Evolutionary conservation across 1,140 invertebrate genomes (phyloP).

Genomic region (Heterodera carotae): DNA sequence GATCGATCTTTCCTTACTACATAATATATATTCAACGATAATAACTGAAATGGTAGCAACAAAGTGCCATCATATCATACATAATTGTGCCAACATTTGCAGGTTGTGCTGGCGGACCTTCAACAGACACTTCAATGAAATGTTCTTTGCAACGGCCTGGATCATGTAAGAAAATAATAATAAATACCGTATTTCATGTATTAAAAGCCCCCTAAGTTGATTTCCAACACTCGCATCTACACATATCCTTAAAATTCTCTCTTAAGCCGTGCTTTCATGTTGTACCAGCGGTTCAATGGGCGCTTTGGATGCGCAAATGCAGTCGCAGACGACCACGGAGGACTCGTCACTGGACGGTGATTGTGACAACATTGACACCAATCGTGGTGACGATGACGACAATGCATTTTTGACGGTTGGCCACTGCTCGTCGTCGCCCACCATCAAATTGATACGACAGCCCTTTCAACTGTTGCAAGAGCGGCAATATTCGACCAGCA

Average conservation of each 20-base stretch:
- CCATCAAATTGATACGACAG: slow-evolving; percentile 17
- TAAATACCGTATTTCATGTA: too few species aligned
- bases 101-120: neutral
- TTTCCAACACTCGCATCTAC: too few species aligned
- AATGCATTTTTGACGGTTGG: slow-evolving; percentile 19
- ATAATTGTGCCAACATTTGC: neutral
- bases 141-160: slow-evolving; percentile 33
- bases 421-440: slow-evolving; percentile 1
- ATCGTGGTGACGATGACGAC: neutral
- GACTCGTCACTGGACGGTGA: neutral
- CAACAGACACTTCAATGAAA: slow-evolving; percentile 37
- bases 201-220: too few species aligned
- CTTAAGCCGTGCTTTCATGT: neutral
- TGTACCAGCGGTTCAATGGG: slow-evolving; percentile 20
- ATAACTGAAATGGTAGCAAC: too few species aligned
- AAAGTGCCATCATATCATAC: neutral
- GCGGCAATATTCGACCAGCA: slow-evolving; percentile 30
- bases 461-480: slow-evolving; percentile 28
- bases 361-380: neutral
- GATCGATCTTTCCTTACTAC: too few species aligned
- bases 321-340: slow-evolving; percentile 25
- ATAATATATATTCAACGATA: too few species aligned
- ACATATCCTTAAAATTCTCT: too few species aligned
- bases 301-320: slow-evolving; percentile 22
- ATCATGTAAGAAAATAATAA: neutral